A percentile compares a stretch with the other conserved stretches of the same genome.
Evolutionary conservation across 1,140 invertebrate genomes (phyloP).

Genomic region (Acyrthosiphon pisum): DNA sequence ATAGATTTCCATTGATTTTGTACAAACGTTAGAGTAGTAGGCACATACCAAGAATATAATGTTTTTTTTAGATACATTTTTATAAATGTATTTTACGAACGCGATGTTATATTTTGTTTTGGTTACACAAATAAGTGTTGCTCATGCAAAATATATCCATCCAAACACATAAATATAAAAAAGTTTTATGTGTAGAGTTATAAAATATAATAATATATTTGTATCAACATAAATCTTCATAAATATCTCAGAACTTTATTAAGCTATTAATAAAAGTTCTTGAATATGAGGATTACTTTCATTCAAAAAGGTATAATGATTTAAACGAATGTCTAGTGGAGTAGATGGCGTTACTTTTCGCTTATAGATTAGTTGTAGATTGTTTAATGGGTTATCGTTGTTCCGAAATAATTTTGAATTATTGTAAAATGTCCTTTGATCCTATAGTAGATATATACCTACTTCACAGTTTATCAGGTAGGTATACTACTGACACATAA

Average conservation of each 20-base stretch:
- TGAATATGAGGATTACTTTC: neutral
- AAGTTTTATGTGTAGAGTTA: neutral
- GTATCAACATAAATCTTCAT: constrained; percentile 20
- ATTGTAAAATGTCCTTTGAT: neutral
- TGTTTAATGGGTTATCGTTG: neutral
- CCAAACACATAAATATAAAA: constrained; percentile 16
- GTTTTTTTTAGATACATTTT: neutral
- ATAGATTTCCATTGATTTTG: neutral
- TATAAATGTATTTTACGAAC: neutral
- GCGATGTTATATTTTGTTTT: neutral
- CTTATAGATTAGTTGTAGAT: neutral
- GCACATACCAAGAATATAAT: no score
- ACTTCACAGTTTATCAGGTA: neutral
- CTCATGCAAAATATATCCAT: neutral
- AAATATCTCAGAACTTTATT: constrained; percentile 7
- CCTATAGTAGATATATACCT: neutral
- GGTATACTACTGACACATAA: neutral
- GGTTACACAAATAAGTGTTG: neutral
- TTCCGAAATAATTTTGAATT: neutral
- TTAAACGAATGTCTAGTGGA: neutral
- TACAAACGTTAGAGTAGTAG: neutral
- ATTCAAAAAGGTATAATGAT: neutral
- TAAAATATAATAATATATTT: constrained; percentile 26
- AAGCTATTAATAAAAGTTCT: constrained; percentile 17
- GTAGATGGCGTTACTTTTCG: neutral